phyloP scores from a whole-genome alignment of 2,113 vertebrate species.

The Oryzias melastigma region DNA sequence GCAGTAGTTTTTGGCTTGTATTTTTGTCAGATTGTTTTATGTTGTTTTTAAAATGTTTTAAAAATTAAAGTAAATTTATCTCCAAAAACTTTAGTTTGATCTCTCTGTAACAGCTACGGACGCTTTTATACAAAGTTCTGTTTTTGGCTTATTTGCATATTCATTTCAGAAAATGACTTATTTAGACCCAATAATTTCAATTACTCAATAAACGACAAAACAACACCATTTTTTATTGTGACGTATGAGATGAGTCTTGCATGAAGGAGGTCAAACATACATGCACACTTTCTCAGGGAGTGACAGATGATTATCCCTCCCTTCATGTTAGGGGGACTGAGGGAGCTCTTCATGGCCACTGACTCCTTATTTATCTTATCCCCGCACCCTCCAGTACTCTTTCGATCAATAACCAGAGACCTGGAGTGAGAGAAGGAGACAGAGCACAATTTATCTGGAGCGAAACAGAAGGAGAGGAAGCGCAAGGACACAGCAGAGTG shows the following conservation, averaged over 20 bases:
- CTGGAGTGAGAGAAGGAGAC: conserved; percentile 40
- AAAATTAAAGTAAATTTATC: too few relatives aligned
- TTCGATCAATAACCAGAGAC: conserved; percentile 72
- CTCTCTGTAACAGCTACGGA: too few relatives aligned
- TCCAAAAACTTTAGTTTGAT: too few relatives aligned
- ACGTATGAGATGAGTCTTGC: conserved; percentile 10
- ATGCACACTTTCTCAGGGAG: conserved; percentile 20
- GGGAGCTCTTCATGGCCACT: conserved; percentile 63
- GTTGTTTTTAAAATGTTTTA: too few relatives aligned
- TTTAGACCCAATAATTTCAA: not conserved
- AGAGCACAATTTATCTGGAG: conserved; percentile 65
- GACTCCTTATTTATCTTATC: conserved; percentile 73
- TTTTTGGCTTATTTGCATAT: not conserved
- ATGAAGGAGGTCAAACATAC: conserved; percentile 29
- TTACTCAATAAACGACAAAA: not conserved
- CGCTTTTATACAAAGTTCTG: too few relatives aligned
- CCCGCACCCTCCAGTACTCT: conserved; percentile 53
- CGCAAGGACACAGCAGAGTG: conserved; percentile 50
- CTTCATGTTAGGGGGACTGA: conserved; percentile 58
- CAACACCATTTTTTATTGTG: not conserved
- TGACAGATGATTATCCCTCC: conserved; percentile 55
- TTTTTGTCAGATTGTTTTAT: too few relatives aligned
- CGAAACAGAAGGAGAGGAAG: conserved; percentile 24
- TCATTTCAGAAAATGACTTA: not conserved
- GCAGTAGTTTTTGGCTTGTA: too few relatives aligned